Percentiles rank a stretch among this genome's conserved stretches.
Evolutionary conservation across 2,113 vertebrate genomes (phyloP).

Genomic region (Passerina amoena): DNA sequence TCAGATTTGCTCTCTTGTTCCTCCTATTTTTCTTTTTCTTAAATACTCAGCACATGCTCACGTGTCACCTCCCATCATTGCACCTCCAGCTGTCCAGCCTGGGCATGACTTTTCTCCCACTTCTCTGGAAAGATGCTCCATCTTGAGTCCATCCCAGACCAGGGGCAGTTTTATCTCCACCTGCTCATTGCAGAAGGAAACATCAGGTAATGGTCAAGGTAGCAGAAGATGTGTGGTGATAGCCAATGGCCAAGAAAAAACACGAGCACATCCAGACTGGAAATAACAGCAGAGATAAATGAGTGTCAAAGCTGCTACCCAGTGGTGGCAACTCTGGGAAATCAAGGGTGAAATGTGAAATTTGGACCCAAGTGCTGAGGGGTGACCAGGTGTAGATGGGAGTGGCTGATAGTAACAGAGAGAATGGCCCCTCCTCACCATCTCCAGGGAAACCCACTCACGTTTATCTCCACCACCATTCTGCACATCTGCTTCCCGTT

Average conservation of each 20-base stretch:
- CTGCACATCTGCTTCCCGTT: neutral
- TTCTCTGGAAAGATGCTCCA: neutral
- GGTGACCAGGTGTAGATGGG: neutral
- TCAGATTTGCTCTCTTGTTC: neutral
- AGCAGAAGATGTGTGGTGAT: neutral
- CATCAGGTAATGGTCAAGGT: neutral
- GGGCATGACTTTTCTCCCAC: neutral
- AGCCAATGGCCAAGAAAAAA: neutral
- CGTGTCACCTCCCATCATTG: neutral
- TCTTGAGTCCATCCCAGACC: neutral
- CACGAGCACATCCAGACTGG: neutral
- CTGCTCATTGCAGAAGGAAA: neutral
- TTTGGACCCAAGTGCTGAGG: neutral
- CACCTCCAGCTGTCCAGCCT: neutral
- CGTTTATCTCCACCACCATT: accelerated
- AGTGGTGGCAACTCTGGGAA: neutral
- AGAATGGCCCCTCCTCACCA: neutral
- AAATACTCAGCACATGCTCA: accelerated
- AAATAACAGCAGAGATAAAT: neutral
- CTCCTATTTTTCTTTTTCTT: neutral
- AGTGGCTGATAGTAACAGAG: neutral
- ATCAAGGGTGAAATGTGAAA: neutral
- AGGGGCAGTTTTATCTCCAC: neutral
- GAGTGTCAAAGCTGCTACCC: neutral
- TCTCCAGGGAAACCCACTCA: neutral